phyloP scores from a whole-genome alignment of 2,113 vertebrate species.

The Oncorhynchus masou region DNA sequence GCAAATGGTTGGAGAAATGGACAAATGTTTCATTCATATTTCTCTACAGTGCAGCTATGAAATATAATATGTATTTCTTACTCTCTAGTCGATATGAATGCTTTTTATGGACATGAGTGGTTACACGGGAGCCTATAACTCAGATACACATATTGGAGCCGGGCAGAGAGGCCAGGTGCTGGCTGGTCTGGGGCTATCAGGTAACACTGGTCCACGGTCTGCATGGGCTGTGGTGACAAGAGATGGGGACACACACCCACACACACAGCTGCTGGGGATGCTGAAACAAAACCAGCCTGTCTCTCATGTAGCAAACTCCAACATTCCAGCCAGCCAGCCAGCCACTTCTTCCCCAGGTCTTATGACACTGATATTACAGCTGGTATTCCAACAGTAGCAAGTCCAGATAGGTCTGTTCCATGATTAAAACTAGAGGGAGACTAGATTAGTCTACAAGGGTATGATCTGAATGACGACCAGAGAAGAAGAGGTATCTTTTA shows the following conservation, averaged over 20 bases:
- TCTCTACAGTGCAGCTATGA: background rate
- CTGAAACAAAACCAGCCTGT: slow-evolving; percentile 7
- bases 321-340: too few relatives aligned
- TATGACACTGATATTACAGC: background rate
- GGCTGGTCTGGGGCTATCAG: slow-evolving; percentile 23
- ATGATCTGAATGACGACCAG: background rate
- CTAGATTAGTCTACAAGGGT: background rate
- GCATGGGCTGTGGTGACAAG: slow-evolving; percentile 1
- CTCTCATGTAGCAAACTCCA: background rate
- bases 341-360: background rate
- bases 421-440: slow-evolving; percentile 25
- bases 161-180: slow-evolving; percentile 9
- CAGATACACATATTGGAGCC: slow-evolving; percentile 15
- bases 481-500: too few relatives aligned
- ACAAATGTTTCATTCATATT: background rate
- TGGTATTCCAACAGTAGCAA: background rate
- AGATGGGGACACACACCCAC: slow-evolving; percentile 16
- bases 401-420: background rate
- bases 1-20: background rate
- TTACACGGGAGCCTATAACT: slow-evolving; percentile 10
- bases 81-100: background rate
- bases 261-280: slow-evolving; percentile 7
- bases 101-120: background rate
- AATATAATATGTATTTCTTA: background rate
- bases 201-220: slow-evolving; percentile 28